A percentile compares a stretch with the other conserved stretches of the same genome.
These are phyloP conservation scores for Ennomos erosarius DNA, from an alignment of 2,888 invertebrate genomes.

Conservation along the genomic window DNA sequence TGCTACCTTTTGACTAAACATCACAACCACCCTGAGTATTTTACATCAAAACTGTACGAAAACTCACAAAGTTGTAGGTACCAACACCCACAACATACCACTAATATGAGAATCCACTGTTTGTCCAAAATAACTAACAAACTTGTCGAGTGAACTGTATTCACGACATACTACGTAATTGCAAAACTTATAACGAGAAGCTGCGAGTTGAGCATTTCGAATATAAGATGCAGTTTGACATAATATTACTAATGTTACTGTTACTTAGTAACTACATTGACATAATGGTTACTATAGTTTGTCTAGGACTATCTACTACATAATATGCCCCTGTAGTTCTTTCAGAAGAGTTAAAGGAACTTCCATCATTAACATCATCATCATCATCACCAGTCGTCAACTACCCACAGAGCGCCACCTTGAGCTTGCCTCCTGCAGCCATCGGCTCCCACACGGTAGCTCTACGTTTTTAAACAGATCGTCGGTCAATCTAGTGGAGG, in stretches of 20 bases:
- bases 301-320: too few species aligned
- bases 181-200: constrained; percentile 32
- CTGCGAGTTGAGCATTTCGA: constrained; percentile 19
- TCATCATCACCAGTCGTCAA: too few species aligned
- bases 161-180: constrained; percentile 25
- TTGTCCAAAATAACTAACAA: constrained; percentile 14
- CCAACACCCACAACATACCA: constrained; percentile 1
- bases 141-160: constrained; percentile 24
- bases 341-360: too few species aligned
- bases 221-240: constrained; percentile 31
- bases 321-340: too few species aligned
- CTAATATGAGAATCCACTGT: constrained; percentile 11
- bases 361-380: too few species aligned
- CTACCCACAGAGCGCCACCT: too few species aligned
- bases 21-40: too few species aligned
- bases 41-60: not conserved
- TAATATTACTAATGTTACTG: constrained; percentile 27
- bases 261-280: constrained; percentile 4
- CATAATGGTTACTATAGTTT: not conserved
- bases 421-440: too few species aligned
- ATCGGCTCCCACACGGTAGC: too few species aligned
- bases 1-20: too few species aligned
- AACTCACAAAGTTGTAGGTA: constrained; percentile 1
- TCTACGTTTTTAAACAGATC: too few species aligned
- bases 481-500: too few species aligned